Evolutionary conservation across 2,888 invertebrate species (phyloP), one percentile per base, ranked within the genome.

Genomic region (Drosophila kuntzei): DNA sequence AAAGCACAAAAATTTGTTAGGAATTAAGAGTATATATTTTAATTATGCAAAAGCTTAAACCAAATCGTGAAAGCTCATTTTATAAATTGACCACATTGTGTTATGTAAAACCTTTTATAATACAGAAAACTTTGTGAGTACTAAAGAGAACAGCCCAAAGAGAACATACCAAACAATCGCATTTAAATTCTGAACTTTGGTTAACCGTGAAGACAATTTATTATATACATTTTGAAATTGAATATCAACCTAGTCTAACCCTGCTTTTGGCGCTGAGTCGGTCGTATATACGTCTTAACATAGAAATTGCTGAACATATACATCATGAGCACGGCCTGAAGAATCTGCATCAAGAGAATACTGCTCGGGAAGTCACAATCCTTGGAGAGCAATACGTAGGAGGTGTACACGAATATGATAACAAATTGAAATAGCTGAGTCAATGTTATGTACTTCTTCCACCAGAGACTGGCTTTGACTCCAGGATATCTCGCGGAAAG

Each of bases 401-500:
- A 89, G 86, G 95, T 93, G 87, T 95, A 95, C 0, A 91, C 77
- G 18, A 95, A 92, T 93, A 95, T 94, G 34, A 95, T 80, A 18
- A 94, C 91, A 86, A 96, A 95, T 89, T 96, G 96, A 0, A 93
- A 83, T 61, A 93, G 66, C 71, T 93, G 93, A 6, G 91, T 90
- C 66, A 92, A 90, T 43, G 93, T 93, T 83, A 93, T 93, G 71
- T 93, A 93, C 71, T 93, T 93, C 71, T 93, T 93, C 93, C 93
- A 93, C 93, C 93, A 93, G 11, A 93, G 73, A 65, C 92, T 93
- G 51, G 91, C 91, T 74, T 93, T 93, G 57, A 92, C 90, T 44
- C 91, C 88, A 0, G 93, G 92, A 32, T 93, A 92, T 73, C 92
- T 86, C 0, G 93, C 92, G 3, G 93, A 88, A 9, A 93, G 76